phyloP scores from a whole-genome alignment of 2,888 invertebrate genomes.

The Neocrepidodera transversa region DNA sequence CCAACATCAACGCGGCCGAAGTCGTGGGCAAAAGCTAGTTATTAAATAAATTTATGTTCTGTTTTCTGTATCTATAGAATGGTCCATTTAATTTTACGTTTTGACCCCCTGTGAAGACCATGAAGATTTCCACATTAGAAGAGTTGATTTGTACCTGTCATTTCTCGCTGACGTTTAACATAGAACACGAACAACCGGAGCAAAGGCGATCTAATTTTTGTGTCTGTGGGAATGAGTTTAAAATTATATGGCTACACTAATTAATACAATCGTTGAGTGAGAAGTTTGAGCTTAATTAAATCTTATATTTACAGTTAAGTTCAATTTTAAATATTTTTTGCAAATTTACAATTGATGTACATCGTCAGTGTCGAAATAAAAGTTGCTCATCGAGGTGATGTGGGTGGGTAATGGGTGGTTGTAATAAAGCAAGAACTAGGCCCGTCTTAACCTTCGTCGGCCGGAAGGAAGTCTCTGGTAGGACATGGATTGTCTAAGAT shows the following conservation, averaged over 20 bases:
- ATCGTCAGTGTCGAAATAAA: slow-evolving; percentile 34
- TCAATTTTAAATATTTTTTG: too few species aligned
- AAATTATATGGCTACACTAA: neutral
- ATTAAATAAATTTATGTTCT: too few species aligned
- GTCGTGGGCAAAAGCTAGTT: too few species aligned
- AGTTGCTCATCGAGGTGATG: slow-evolving; percentile 33
- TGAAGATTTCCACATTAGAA: slow-evolving; percentile 48
- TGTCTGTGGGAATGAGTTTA: slow-evolving; percentile 1
- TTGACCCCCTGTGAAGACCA: slow-evolving; percentile 32
- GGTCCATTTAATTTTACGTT: neutral
- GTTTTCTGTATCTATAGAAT: too few species aligned
- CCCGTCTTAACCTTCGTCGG: slow-evolving; percentile 5
- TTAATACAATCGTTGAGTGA: neutral
- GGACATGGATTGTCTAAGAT: slow-evolving; percentile 22
- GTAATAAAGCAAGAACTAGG: slow-evolving; percentile 20
- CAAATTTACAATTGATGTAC: too few species aligned
- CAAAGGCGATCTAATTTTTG: slow-evolving; percentile 10
- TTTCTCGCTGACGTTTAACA: slow-evolving; percentile 37
- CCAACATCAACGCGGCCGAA: too few species aligned
- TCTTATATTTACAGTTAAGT: too few species aligned
- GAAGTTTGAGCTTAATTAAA: too few species aligned
- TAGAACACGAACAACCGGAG: slow-evolving; percentile 14
- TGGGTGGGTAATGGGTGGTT: slow-evolving; percentile 31
- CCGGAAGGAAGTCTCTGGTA: slow-evolving; percentile 24
- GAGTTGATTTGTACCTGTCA: slow-evolving; percentile 54